Conservation (phyloP, 2,888 invertebrate genomes). For the Aphodius sticticus region DNA sequence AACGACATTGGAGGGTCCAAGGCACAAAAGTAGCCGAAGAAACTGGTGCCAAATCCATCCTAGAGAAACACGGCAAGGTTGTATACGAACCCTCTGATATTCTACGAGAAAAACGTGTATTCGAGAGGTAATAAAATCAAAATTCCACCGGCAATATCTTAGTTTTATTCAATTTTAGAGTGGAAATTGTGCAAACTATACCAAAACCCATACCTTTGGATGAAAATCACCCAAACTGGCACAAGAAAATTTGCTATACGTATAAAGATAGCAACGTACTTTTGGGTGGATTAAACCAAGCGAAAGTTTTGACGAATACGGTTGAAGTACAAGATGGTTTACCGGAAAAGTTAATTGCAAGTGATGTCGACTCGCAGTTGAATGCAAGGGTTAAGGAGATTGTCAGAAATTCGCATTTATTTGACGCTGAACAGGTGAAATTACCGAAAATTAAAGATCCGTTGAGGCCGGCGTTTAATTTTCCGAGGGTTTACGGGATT, state of each 20-base stretch:
- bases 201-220: slow-evolving; percentile 61
- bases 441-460: slow-evolving; percentile 77
- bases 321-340: slow-evolving; percentile 69
- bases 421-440: slow-evolving; percentile 81
- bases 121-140: slow-evolving; percentile 33
- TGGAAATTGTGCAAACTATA: slow-evolving; percentile 60
- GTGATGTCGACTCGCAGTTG: slow-evolving; percentile 63
- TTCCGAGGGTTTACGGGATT: slow-evolving; percentile 79
- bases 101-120: slow-evolving; percentile 58
- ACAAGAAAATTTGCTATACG: slow-evolving; percentile 67
- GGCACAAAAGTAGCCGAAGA: slow-evolving; percentile 68
- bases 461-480: slow-evolving; percentile 73
- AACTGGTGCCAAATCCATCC: slow-evolving; percentile 63
- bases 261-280: slow-evolving; percentile 71
- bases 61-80: slow-evolving; percentile 67
- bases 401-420: slow-evolving; percentile 71
- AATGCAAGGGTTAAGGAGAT: slow-evolving; percentile 70
- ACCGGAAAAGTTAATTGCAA: slow-evolving; percentile 65
- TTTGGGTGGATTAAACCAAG: slow-evolving; percentile 78
- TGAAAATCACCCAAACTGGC: slow-evolving; percentile 72
- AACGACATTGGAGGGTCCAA: slow-evolving; percentile 75
- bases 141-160: not conserved
- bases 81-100: slow-evolving; percentile 71
- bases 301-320: slow-evolving; percentile 83
- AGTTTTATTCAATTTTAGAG: slow-evolving; percentile 41